Conservation (phyloP, 2,113 vertebrate species). For the Lophochroa leadbeateri region DNA sequence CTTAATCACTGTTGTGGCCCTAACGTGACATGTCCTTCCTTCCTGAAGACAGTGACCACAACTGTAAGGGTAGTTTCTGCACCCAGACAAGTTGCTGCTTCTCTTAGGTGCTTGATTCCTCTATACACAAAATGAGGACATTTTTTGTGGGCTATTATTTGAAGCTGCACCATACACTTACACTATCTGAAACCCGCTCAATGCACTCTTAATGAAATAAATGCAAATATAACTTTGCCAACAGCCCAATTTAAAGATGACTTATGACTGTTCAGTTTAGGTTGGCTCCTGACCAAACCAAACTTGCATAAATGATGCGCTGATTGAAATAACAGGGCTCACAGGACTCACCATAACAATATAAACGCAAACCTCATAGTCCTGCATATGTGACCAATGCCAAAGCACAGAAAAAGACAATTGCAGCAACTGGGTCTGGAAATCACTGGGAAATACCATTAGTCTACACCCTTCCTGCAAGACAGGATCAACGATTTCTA, state of each 20-base stretch:
- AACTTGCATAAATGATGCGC: background rate
- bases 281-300: background rate
- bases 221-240: background rate
- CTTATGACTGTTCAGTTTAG: background rate
- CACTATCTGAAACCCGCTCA: background rate
- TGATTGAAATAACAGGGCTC: background rate
- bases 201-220: background rate
- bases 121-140: rapidly evolving
- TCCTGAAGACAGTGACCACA: background rate
- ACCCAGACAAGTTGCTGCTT: background rate
- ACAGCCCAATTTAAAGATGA: background rate
- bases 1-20: background rate
- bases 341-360: background rate
- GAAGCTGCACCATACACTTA: background rate
- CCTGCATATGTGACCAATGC: background rate
- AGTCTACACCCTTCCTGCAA: background rate
- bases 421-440: background rate
- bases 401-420: background rate
- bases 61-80: background rate
- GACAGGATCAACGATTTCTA: background rate
- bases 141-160: background rate
- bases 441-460: background rate
- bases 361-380: background rate
- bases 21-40: background rate
- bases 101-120: background rate